Evolutionary conservation across 2,888 invertebrate genomes (phyloP).

Genomic region (Epicampocera succincta): DNA sequence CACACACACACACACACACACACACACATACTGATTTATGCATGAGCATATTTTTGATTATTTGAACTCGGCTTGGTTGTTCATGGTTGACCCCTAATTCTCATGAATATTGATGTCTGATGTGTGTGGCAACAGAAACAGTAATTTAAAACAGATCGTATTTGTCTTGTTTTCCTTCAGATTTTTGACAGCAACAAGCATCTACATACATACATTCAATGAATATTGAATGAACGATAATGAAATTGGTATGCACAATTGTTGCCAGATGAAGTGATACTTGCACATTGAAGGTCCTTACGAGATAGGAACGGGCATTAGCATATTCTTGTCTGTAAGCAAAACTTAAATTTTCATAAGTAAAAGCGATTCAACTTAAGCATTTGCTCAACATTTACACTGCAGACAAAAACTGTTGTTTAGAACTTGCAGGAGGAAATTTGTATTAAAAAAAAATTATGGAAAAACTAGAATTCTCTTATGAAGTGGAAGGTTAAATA

Average conservation of each 20-base stretch:
- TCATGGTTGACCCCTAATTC: conserved; percentile 29
- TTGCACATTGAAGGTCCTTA: too few species aligned
- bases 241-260: background rate
- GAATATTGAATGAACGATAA: conserved; percentile 10
- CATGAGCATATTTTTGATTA: conserved; percentile 14
- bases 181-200: background rate
- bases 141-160: background rate
- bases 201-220: conserved; percentile 51
- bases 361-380: too few species aligned
- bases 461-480: too few species aligned
- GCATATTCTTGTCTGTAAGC: too few species aligned
- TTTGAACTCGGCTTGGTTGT: conserved; percentile 3
- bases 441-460: too few species aligned
- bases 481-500: too few species aligned
- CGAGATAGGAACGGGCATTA: too few species aligned
- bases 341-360: too few species aligned
- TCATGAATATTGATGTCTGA: conserved; percentile 48
- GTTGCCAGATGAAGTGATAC: background rate
- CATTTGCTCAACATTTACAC: too few species aligned
- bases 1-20: too few species aligned
- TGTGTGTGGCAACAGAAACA: conserved; percentile 35
- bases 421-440: too few species aligned
- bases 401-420: too few species aligned
- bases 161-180: background rate
- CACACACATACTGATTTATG: conserved; percentile 12